Evolutionary conservation across 2,113 vertebrate genomes (phyloP).

Genomic region (Colossoma macropomum): DNA sequence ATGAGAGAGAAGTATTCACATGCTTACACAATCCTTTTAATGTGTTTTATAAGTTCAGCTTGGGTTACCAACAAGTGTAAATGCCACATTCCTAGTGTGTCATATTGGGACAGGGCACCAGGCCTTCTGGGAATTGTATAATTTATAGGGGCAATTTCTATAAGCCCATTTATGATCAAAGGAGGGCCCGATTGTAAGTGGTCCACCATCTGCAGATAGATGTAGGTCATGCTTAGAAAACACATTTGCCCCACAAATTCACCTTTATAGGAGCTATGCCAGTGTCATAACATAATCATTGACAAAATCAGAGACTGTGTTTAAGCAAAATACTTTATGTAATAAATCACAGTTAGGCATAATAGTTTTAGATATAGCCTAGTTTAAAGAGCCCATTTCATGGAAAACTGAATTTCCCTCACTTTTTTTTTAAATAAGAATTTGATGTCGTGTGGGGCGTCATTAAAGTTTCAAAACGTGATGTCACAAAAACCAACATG

Average conservation of each 20-base stretch:
- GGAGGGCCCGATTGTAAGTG: not conserved
- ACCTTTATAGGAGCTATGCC: not conserved
- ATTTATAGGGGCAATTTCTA: conserved; percentile 58
- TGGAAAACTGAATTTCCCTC: too few relatives aligned
- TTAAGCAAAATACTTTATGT: not conserved
- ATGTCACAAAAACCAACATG: too few relatives aligned
- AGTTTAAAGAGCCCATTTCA: not conserved
- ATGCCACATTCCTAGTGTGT: conserved; percentile 56
- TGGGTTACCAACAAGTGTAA: conserved; percentile 29
- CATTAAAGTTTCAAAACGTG: too few relatives aligned
- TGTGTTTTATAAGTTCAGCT: conserved; percentile 60
- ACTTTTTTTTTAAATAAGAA: too few relatives aligned
- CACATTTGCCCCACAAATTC: not conserved
- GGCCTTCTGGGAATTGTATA: conserved; percentile 46
- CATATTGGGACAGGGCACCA: conserved; percentile 48
- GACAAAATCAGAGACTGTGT: not conserved
- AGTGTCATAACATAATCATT: not conserved
- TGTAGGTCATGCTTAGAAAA: conserved; percentile 12
- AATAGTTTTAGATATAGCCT: not conserved
- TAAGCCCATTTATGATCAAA: conserved; percentile 9
- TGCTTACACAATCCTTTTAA: conserved; percentile 67
- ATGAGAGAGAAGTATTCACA: conserved; percentile 40
- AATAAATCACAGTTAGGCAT: not conserved
- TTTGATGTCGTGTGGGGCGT: too few relatives aligned
- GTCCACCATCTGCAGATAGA: conserved; percentile 4